phyloP scores from a whole-genome alignment of 2,113 vertebrate genomes.

The Pseudorectes ferrugineus region DNA sequence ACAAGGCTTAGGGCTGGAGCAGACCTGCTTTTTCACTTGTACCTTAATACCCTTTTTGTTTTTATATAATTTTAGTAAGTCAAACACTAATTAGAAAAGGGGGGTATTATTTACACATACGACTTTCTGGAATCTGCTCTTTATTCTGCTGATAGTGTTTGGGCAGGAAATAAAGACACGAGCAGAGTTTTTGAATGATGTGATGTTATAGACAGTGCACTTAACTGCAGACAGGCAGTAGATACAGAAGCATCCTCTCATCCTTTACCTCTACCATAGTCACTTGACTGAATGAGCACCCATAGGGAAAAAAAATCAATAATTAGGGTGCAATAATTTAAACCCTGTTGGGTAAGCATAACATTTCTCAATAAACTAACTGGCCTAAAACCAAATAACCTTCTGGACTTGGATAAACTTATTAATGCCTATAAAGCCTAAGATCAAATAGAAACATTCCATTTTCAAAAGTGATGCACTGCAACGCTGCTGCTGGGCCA shows the following conservation, averaged over 20 bases:
- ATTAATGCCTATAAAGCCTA: not conserved
- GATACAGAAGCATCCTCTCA: not conserved
- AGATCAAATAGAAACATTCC: not conserved
- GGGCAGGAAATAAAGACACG: not conserved
- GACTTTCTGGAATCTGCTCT: not conserved
- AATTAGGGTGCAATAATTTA: not conserved
- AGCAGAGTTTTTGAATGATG: not conserved
- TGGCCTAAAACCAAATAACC: not conserved
- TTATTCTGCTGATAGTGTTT: not conserved
- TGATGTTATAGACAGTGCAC: not conserved
- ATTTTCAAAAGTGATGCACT: not conserved
- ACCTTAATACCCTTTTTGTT: not conserved
- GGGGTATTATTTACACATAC: accelerated
- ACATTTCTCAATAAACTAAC: not conserved
- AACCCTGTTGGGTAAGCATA: not conserved
- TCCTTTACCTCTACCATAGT: not conserved
- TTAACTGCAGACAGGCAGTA: not conserved
- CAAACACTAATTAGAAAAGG: not conserved
- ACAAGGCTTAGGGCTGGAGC: not conserved
- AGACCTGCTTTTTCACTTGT: not conserved
- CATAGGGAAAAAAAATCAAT: not conserved
- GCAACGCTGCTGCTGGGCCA: not conserved
- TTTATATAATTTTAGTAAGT: not conserved
- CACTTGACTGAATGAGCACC: not conserved
- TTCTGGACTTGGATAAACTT: not conserved